A percentile compares a stretch with the other conserved stretches of the same genome.
Conservation (phyloP, 2,797 vertebrate species). For the Melopsittacus undulatus region DNA sequence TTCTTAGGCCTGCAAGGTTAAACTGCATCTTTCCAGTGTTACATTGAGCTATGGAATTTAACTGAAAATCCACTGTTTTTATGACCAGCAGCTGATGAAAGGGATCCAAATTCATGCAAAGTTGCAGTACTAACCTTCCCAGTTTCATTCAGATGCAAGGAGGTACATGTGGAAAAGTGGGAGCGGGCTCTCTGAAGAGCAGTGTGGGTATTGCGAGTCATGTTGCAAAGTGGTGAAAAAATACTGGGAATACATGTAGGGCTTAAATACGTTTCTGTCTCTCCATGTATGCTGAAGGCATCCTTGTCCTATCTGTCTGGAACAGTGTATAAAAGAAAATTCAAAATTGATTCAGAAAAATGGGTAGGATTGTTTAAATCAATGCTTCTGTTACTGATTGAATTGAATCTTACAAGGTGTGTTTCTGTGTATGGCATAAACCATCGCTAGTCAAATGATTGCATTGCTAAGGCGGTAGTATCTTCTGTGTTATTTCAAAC, state of each 20-base stretch:
- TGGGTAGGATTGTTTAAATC: background rate
- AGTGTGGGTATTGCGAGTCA: background rate
- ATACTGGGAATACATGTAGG: background rate
- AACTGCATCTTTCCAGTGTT: background rate
- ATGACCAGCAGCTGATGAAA: background rate
- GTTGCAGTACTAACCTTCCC: background rate
- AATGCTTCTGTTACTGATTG: background rate
- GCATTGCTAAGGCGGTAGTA: background rate
- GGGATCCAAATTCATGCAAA: background rate
- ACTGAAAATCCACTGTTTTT: background rate
- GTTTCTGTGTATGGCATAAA: background rate
- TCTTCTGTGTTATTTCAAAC: background rate
- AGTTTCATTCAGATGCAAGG: background rate
- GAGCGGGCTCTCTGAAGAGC: background rate
- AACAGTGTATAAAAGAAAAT: background rate
- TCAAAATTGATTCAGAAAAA: background rate
- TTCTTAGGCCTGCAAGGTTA: background rate
- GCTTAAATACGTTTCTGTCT: background rate
- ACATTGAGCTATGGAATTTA: background rate
- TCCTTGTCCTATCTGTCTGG: background rate
- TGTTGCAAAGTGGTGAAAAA: background rate
- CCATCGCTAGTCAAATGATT: background rate
- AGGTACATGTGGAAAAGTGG: background rate
- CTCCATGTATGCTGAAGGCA: background rate
- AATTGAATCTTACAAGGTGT: background rate